Percentiles rank a stretch among this genome's conserved stretches.
Conservation (phyloP, 2,113 vertebrate species). For the Istiophorus platypterus region DNA sequence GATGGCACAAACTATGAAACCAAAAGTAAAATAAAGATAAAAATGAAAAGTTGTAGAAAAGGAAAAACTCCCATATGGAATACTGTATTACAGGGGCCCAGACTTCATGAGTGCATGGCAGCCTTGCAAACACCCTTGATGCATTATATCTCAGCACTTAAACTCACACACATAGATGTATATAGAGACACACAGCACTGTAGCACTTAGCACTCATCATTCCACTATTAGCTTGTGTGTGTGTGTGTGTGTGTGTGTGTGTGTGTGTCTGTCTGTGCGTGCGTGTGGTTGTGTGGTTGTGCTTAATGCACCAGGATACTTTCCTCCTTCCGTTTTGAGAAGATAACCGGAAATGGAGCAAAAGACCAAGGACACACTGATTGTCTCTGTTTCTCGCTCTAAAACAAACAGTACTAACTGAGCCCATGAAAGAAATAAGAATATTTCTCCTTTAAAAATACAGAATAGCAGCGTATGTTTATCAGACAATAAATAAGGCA, state of each 20-base stretch:
- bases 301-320: constrained; percentile 73
- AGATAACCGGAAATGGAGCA: constrained; percentile 73
- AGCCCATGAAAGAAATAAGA: constrained; percentile 18
- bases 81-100: background rate
- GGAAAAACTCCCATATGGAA: background rate
- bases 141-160: constrained; percentile 64
- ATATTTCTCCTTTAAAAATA: constrained; percentile 8
- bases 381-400: constrained; percentile 3
- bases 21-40: too few species aligned
- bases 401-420: constrained; percentile 5
- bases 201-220: constrained; percentile 68
- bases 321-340: constrained; percentile 60
- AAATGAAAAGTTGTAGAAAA: too few species aligned
- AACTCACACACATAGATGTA: constrained; percentile 31
- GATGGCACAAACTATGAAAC: too few species aligned
- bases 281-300: constrained; percentile 54
- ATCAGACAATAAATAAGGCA: constrained; percentile 1
- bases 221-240: constrained; percentile 27
- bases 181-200: constrained; percentile 35
- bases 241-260: constrained; percentile 3
- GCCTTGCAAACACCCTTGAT: constrained; percentile 46
- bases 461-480: background rate
- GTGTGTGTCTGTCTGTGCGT: constrained; percentile 41
- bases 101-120: background rate
- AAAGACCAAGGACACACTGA: constrained; percentile 47